Conservation (phyloP, 1,140 invertebrate species). For the Lethrus apterus region DNA sequence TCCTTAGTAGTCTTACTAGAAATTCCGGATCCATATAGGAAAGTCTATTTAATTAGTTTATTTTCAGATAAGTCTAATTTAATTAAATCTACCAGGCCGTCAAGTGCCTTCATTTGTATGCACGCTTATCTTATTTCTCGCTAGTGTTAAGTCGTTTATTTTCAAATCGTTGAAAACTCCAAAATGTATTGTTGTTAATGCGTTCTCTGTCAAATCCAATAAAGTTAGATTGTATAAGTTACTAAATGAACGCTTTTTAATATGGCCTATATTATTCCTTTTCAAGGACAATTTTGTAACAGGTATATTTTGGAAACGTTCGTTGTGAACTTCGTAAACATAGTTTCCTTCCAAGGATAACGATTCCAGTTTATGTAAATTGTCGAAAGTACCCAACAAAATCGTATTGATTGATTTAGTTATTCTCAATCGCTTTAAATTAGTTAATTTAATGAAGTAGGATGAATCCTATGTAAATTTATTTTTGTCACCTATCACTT, state of each 20-base stretch:
- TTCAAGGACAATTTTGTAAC: neutral
- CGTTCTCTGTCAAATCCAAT: neutral
- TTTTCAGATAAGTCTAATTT: constrained; percentile 16
- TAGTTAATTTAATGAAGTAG: too few species aligned
- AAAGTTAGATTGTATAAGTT: constrained; percentile 4
- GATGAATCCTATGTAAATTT: too few species aligned
- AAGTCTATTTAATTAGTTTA: constrained; percentile 16
- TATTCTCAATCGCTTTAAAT: too few species aligned
- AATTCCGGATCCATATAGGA: constrained; percentile 19
- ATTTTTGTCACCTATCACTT: too few species aligned
- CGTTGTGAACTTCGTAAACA: too few species aligned
- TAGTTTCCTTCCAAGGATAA: too few species aligned
- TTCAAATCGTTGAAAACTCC: constrained; percentile 16
- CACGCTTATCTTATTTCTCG: constrained; percentile 16
- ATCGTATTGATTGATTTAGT: too few species aligned
- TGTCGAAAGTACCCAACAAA: too few species aligned
- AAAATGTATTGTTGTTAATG: constrained; percentile 1
- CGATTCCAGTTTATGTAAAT: too few species aligned
- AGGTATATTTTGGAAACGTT: too few species aligned
- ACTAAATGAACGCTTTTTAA: constrained; percentile 11
- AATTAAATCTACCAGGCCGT: constrained; percentile 12
- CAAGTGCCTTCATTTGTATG: constrained; percentile 16
- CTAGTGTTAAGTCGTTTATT: constrained; percentile 10
- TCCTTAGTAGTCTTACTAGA: constrained; percentile 9
- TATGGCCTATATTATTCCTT: neutral